Percentiles rank a stretch among this genome's conserved stretches.
Evolutionary conservation across 2,797 vertebrate genomes (phyloP).

Genomic region (Acipenser ruthenus): DNA sequence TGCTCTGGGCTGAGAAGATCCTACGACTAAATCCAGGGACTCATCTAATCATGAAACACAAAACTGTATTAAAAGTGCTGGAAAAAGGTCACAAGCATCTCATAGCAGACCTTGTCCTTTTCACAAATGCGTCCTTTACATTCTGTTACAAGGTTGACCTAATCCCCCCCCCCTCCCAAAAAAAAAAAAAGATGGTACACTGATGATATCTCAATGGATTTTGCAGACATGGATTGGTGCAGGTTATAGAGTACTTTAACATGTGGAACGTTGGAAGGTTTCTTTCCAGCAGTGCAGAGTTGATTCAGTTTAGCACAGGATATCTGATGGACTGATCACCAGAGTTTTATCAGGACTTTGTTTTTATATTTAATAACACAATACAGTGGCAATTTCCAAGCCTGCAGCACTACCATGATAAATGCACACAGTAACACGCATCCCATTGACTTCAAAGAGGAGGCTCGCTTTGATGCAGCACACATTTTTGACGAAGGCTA

Average conservation of each 20-base stretch:
- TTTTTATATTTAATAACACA: too few relatives aligned
- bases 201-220: too few relatives aligned
- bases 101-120: not conserved
- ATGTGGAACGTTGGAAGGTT: too few relatives aligned
- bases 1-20: not conserved
- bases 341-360: too few relatives aligned
- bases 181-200: too few relatives aligned
- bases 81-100: conserved; percentile 8
- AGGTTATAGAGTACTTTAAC: too few relatives aligned
- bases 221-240: too few relatives aligned
- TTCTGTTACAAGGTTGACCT: not conserved
- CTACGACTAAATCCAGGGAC: not conserved
- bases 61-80: not conserved
- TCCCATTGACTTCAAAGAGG: conserved; percentile 8
- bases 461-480: not conserved
- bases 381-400: too few relatives aligned
- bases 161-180: not conserved
- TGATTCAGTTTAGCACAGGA: too few relatives aligned
- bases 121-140: conserved; percentile 7
- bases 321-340: too few relatives aligned
- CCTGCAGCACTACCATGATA: not conserved
- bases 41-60: not conserved
- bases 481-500: not conserved
- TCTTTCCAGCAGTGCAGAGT: too few relatives aligned
- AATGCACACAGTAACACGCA: conserved; percentile 7